Conservation (phyloP, 2,888 invertebrate species). For the Plagodis pulveraria region DNA sequence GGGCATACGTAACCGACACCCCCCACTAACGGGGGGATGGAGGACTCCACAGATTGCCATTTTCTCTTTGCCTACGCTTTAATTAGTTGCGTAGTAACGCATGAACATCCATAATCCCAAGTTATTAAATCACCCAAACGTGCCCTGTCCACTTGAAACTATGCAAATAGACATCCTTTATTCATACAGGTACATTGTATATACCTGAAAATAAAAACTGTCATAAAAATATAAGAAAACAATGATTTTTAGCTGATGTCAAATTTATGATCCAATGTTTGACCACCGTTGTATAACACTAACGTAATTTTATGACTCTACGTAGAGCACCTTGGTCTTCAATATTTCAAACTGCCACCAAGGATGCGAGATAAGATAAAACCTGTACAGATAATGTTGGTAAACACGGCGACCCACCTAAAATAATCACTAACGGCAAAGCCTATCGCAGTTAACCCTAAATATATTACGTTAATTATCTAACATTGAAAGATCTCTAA, state of each 20-base stretch:
- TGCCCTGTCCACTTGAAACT: constrained; percentile 26
- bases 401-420: constrained; percentile 44
- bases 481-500: too few species aligned
- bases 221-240: constrained; percentile 10
- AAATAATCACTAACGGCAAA: constrained; percentile 46
- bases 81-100: constrained; percentile 85
- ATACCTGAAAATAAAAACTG: not conserved
- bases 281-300: constrained; percentile 22
- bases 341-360: constrained; percentile 54
- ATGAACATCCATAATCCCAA: constrained; percentile 79
- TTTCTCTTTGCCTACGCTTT: constrained; percentile 86
- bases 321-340: constrained; percentile 41
- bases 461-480: not conserved
- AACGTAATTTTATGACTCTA: constrained; percentile 28
- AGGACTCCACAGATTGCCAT: constrained; percentile 84
- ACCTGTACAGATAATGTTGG: constrained; percentile 49
- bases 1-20: constrained; percentile 85
- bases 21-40: constrained; percentile 82
- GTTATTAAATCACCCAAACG: constrained; percentile 69
- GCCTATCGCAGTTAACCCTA: constrained; percentile 35
- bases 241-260: not conserved
- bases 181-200: too few species aligned
- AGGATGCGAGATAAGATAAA: constrained; percentile 64
- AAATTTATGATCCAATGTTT: constrained; percentile 13
- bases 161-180: not conserved